Base-by-base conservation (phyloP, 2,113 vertebrate species). In the Actinemys pallida region DNA sequence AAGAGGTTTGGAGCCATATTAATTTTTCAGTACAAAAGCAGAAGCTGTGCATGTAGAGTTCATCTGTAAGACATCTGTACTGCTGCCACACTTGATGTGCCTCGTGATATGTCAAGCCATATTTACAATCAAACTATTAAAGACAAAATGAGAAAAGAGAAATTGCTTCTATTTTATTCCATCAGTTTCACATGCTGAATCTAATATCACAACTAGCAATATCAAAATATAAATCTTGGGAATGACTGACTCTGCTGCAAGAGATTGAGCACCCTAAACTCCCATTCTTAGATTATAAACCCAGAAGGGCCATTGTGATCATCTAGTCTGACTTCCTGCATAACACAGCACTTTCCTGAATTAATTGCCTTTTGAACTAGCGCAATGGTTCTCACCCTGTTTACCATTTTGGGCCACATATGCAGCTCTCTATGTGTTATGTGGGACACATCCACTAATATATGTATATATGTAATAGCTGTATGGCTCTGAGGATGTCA, bases 271-370 rank as follows among this genome's bases (percentile, higher is more conserved):
- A 14, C 10, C n/a, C 22, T 53, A 52, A 56, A 50, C 6, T 81
- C 95, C 17, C 10, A 22, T 1, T 1, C 88, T 17, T 10, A 86
- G 19, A 22, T 0, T 50, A 0, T 47, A 79, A 49, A 6, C 14
- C 9, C 57, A 78, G 75, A 72, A 90, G 3, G 0, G 1, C 10
- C 0, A 0, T 5, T 79, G 35, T 0, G n/a, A 56, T 42, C n/a
- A 19, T 52, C 17, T 56, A 8, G 25, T 45, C 8, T 81, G 57
- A 47, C 2, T 49, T 29, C 0, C 0, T 49, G 1, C 3, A 7
- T 4, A 39, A 1, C 6, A 76, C 29, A 10, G 5, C 2, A 10
- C 4, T 24, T 22, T 88, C 29, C 6, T 2, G 0, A 81, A 47
- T 72, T 50, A 72, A 24, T 87, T 90, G 9, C 5, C 1, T 9